Conservation (phyloP, 1,140 invertebrate species). For the Trachelipus rathkii region DNA sequence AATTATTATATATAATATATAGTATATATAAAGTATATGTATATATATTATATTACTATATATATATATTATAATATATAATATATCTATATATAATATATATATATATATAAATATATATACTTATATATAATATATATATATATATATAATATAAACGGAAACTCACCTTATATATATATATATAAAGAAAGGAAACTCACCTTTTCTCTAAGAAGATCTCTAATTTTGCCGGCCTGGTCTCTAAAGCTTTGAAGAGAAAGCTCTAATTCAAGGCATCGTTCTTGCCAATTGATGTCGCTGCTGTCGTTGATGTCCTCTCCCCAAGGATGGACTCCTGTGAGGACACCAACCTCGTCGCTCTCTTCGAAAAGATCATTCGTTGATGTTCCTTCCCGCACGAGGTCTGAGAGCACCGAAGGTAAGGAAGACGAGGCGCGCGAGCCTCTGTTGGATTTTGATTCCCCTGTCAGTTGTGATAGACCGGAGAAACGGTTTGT, state of each 20-base stretch:
- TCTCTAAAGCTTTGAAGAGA: conserved; percentile 74
- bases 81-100: not conserved
- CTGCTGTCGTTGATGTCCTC: conserved; percentile 36
- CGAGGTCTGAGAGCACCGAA: conserved; percentile 52
- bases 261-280: conserved; percentile 73
- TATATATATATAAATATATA: conserved; percentile 19
- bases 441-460: conserved; percentile 47
- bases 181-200: conserved; percentile 32
- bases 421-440: conserved; percentile 50
- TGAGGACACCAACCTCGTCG: conserved; percentile 25
- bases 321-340: conserved; percentile 29
- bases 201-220: conserved; percentile 82
- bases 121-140: conserved; percentile 2
- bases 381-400: conserved; percentile 48
- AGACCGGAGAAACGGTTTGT: conserved; percentile 39
- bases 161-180: conserved; percentile 58
- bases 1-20: too few relatives aligned
- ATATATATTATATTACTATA: too few relatives aligned
- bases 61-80: not conserved
- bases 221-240: conserved; percentile 75
- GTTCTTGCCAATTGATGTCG: conserved; percentile 67
- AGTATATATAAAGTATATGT: too few relatives aligned
- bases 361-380: conserved; percentile 32
- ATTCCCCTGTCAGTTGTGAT: conserved; percentile 46
- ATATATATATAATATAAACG: conserved; percentile 24